phyloP scores from a whole-genome alignment of 2,888 invertebrate species.

The Pyrgus malvae region DNA sequence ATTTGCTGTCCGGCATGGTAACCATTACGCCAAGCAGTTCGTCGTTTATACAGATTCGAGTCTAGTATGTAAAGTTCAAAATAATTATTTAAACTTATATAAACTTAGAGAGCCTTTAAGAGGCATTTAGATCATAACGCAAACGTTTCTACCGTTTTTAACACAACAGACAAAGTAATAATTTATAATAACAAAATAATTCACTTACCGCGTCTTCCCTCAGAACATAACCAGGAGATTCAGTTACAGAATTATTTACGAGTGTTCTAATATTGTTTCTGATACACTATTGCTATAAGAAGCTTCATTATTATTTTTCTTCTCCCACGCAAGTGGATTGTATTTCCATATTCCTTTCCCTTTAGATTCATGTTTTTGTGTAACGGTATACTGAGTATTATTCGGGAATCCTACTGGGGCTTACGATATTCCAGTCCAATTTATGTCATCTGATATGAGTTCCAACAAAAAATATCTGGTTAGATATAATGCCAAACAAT shows the following conservation, averaged over 20 bases:
- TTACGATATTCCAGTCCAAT: not conserved
- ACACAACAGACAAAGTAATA: too few species aligned
- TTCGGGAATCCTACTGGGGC: not conserved
- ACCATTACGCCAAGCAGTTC: too few species aligned
- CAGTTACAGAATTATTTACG: slow-evolving; percentile 22
- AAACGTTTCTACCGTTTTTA: too few species aligned
- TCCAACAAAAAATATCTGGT: too few species aligned
- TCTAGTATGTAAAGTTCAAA: too few species aligned
- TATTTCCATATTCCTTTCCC: slow-evolving; percentile 1
- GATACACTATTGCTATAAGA: slow-evolving; percentile 3
- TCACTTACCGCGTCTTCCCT: not conserved
- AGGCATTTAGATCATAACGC: too few species aligned
- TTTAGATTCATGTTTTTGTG: slow-evolving; percentile 8
- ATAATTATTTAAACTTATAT: too few species aligned
- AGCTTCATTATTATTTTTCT: slow-evolving; percentile 13
- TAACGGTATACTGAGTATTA: not conserved
- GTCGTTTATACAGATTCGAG: too few species aligned
- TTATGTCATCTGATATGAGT: not conserved
- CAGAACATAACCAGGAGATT: not conserved
- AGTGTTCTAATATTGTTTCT: slow-evolving; percentile 21
- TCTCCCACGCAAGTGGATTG: slow-evolving; percentile 2
- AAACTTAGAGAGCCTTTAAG: too few species aligned
- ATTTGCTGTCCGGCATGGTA: too few species aligned
- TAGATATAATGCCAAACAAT: too few species aligned
- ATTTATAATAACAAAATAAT: too few species aligned